A percentile compares a stretch with the other conserved stretches of the same genome.
These are phyloP conservation scores for Rhamphomyia laevipes DNA, from an alignment of 2,888 invertebrate species.

Conservation along the genomic window DNA sequence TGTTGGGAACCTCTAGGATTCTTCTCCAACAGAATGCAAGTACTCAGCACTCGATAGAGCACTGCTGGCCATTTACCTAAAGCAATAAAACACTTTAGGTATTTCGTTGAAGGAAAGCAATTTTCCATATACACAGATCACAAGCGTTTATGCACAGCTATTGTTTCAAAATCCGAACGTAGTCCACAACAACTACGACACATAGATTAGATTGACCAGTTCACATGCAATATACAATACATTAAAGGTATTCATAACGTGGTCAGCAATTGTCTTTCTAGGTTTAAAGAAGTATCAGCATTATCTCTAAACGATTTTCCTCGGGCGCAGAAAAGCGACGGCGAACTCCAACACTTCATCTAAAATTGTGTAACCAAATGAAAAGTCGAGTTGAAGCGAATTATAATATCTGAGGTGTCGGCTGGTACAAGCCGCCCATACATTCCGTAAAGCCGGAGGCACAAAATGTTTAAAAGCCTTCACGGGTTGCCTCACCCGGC, in stretches of 20 bases:
- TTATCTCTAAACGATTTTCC: too few species aligned
- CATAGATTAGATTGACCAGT: slow-evolving; percentile 19
- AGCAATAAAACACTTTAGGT: slow-evolving; percentile 25
- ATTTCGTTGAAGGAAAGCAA: slow-evolving; percentile 27
- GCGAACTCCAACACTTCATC: too few species aligned
- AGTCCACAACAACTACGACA: slow-evolving; percentile 26
- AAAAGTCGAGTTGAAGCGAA: slow-evolving; percentile 6
- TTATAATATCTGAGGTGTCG: not conserved
- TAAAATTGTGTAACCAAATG: slow-evolving; percentile 8
- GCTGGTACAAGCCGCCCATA: slow-evolving; percentile 5
- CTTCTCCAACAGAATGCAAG: slow-evolving; percentile 25
- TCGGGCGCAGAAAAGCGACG: too few species aligned
- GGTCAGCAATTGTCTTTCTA: not conserved
- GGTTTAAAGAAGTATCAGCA: not conserved
- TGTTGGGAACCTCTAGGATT: slow-evolving; percentile 27
- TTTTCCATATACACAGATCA: slow-evolving; percentile 22
- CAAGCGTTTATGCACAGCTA: too few species aligned
- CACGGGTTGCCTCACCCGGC: slow-evolving; percentile 6
- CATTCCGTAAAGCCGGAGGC: not conserved
- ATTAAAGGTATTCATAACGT: not conserved
- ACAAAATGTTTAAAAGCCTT: not conserved
- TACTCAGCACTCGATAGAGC: slow-evolving; percentile 30
- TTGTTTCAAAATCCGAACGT: too few species aligned
- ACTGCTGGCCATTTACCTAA: slow-evolving; percentile 28
- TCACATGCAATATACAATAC: not conserved